phyloP scores from a whole-genome alignment of 1,140 invertebrate species.

The Galleria mellonella region DNA sequence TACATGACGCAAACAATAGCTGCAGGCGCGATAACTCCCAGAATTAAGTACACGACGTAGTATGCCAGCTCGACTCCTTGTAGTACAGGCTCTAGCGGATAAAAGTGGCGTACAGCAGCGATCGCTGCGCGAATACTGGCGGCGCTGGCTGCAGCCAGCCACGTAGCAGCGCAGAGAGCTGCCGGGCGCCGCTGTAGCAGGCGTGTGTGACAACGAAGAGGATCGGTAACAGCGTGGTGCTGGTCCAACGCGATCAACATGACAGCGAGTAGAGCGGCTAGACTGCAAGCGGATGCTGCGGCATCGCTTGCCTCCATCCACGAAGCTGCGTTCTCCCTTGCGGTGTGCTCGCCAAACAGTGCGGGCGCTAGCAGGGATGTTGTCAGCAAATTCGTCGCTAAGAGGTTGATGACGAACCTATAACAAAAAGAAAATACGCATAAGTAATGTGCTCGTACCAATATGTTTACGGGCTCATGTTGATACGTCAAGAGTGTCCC shows the following conservation, averaged over 20 bases:
- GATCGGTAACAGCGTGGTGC: conserved; percentile 90
- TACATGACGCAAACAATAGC: conserved; percentile 64
- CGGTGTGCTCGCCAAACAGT: conserved; percentile 58
- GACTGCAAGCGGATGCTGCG: conserved; percentile 50
- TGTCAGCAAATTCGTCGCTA: conserved; percentile 68
- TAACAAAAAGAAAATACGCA: conserved; percentile 43
- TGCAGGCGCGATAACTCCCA: conserved; percentile 47
- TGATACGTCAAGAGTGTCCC: conserved; percentile 5
- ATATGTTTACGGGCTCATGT: conserved; percentile 10
- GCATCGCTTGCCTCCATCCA: conserved; percentile 58
- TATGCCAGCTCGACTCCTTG: conserved; percentile 49
- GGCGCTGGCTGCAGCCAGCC: conserved; percentile 77
- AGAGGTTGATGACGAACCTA: conserved; percentile 72
- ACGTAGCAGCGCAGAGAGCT: conserved; percentile 79
- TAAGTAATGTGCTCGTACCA: conserved; percentile 11
- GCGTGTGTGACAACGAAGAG: conserved; percentile 86
- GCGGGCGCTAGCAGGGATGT: conserved; percentile 65
- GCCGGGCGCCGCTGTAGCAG: conserved; percentile 83
- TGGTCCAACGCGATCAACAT: conserved; percentile 90
- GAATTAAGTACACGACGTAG: conserved; percentile 52
- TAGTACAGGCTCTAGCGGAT: conserved; percentile 29
- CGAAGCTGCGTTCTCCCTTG: conserved; percentile 25
- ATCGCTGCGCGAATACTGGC: conserved; percentile 66
- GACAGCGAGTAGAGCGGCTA: conserved; percentile 77
- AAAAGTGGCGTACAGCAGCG: conserved; percentile 34